Base-by-base conservation (phyloP, 2,113 vertebrate genomes). In the Oncorhynchus gorbuscha region DNA sequence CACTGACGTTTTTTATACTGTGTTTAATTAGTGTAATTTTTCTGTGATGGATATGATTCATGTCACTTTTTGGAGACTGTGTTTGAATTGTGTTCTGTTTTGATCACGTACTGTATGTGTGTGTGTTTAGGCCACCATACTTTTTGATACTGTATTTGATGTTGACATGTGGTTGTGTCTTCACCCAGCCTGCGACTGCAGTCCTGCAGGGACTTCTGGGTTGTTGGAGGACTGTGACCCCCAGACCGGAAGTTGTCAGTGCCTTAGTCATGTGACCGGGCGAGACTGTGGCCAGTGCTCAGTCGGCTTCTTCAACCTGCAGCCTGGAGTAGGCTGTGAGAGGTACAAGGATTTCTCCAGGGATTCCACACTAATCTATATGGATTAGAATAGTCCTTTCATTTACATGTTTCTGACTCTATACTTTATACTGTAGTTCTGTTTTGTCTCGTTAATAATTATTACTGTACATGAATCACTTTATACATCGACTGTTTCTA, bases 171-270 rank as follows among this genome's bases (percentile, higher is more conserved):
- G 30, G 74, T 67, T 79, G 71, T 85, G 51, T 71, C 74, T 39
- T 74, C 20, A 81, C 18, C 22, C n/a, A 99, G 97, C 94, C 26
- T 99, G 97, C 80, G 81, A 75, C 58, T 99, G 97, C 85, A 76
- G 87, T 61, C 87, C 84, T 0, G 12, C 13, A 0, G 97, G 97
- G 59, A 95, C 94, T 0, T 86, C 77, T 8, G 82, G 75, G 0
- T 82, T 76, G 7, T 75, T 70, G 30, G 84, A 84, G 1, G 86
- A 93, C 79, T 99, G 97, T 0, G 83, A 97, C 79, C 87, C 92
- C 0, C 6, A 28, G 74, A 95, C 93, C 0, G 97, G 97, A 77
- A 92, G 92, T 71, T 99, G 97, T 55, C 7, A 3, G 32, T 98
- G 97, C 86, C 93, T 97, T 65, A 87, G 88, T 1, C 94, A 95